Conservation (phyloP, 1,140 invertebrate genomes). For the Pseudomyrmex pallidus region DNA sequence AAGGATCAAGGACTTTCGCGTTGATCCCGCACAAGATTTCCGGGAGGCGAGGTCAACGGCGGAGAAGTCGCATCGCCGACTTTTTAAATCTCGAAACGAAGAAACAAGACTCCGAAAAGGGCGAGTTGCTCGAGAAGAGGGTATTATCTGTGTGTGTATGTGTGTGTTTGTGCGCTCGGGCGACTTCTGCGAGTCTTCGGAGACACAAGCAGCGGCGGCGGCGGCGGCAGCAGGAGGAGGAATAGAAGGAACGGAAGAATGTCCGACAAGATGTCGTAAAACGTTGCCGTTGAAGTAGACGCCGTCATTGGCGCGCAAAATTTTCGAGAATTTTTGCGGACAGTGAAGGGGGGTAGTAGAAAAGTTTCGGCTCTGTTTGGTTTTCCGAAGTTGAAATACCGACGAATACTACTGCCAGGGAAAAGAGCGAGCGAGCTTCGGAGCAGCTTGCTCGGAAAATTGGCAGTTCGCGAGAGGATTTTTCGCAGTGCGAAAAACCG, state of each 20-base stretch:
- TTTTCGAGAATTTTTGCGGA: constrained; percentile 22
- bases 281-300: not conserved
- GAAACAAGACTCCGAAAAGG: not conserved
- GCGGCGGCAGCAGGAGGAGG: not conserved
- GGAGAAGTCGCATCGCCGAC: not conserved
- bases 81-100: not conserved
- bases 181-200: constrained; percentile 11
- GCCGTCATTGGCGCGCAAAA: constrained; percentile 23
- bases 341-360: not conserved
- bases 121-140: not conserved
- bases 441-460: constrained; percentile 47
- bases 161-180: not conserved
- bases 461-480: constrained; percentile 25
- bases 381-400: not conserved
- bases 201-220: not conserved
- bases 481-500: constrained; percentile 15
- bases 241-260: not conserved
- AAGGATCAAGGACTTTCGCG: constrained; percentile 19
- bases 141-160: not conserved
- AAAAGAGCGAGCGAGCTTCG: not conserved
- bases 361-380: constrained; percentile 47
- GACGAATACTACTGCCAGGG: not conserved
- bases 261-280: constrained; percentile 26
- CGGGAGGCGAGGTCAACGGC: constrained; percentile 4
- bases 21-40: constrained; percentile 39